These are phyloP conservation scores for Apotomis betuletana DNA, from an alignment of 2,888 invertebrate genomes.

Conservation along the genomic window DNA sequence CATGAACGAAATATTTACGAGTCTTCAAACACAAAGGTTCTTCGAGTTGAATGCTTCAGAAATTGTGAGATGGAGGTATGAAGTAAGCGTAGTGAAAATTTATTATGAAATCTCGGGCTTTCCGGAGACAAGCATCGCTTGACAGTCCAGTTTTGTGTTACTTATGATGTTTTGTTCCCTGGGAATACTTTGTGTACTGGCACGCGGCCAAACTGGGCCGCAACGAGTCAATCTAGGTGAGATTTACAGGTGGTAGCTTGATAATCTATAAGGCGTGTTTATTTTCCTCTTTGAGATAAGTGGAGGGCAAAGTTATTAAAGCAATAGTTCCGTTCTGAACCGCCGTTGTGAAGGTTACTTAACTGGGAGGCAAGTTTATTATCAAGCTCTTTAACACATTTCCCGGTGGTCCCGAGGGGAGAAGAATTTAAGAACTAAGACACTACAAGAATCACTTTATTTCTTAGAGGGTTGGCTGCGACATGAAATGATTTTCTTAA, in stretches of 20 bases:
- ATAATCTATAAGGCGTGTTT: not conserved
- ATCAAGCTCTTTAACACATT: no score
- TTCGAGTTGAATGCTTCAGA: not conserved
- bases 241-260: constrained; percentile 24
- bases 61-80: constrained; percentile 3
- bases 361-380: no score
- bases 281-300: not conserved
- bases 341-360: not conserved
- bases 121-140: not conserved
- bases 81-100: not conserved
- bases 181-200: not conserved
- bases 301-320: not conserved
- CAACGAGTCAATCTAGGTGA: constrained; percentile 29
- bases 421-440: no score
- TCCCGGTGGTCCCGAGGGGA: no score
- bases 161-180: not conserved
- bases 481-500: no score
- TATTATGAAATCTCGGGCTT: not conserved
- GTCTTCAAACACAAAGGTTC: not conserved
- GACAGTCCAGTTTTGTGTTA: not conserved
- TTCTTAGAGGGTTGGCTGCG: no score
- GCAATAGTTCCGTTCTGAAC: not conserved
- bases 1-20: not conserved
- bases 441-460: no score
- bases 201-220: constrained; percentile 7